phyloP scores from a whole-genome alignment of 2,113 vertebrate species.

The Prochilodus magdalenae region DNA sequence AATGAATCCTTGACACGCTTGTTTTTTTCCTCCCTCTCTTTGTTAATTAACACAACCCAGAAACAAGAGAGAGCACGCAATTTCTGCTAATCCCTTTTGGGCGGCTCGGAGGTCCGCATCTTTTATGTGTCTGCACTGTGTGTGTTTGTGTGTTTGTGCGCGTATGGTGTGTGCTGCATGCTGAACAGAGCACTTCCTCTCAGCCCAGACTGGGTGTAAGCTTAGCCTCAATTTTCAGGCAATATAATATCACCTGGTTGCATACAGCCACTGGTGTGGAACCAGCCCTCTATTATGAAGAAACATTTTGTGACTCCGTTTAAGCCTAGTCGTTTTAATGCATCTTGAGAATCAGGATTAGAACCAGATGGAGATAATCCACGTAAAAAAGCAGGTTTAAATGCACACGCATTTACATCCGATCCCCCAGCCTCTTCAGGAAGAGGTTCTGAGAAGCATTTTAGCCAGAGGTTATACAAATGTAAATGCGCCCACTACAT shows the following conservation, averaged over 20 bases:
- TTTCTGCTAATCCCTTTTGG: not conserved
- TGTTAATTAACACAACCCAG: constrained; percentile 33
- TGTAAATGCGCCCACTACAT: too few relatives aligned
- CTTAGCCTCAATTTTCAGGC: not conserved
- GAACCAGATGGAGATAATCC: too few relatives aligned
- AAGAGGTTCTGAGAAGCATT: too few relatives aligned
- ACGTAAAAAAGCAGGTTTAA: too few relatives aligned
- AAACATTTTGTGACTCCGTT: too few relatives aligned
- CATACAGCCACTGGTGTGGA: not conserved
- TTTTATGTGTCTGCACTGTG: not conserved
- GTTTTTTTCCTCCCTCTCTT: not conserved
- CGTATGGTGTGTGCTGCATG: not conserved
- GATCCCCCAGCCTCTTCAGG: too few relatives aligned
- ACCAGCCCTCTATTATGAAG: not conserved
- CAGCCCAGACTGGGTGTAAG: not conserved
- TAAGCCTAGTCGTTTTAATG: too few relatives aligned
- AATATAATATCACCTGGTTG: not conserved
- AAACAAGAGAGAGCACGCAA: constrained; percentile 5
- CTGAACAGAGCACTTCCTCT: not conserved
- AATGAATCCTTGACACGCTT: constrained; percentile 25
- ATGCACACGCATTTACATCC: too few relatives aligned
- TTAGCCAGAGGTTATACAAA: too few relatives aligned
- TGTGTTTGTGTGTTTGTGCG: constrained; percentile 4
- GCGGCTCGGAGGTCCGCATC: not conserved
- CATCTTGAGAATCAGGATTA: too few relatives aligned